A percentile compares a stretch with the other conserved stretches of the same genome.
phyloP scores from a whole-genome alignment of 2,888 invertebrate species.

The Stegana nigrithorax region DNA sequence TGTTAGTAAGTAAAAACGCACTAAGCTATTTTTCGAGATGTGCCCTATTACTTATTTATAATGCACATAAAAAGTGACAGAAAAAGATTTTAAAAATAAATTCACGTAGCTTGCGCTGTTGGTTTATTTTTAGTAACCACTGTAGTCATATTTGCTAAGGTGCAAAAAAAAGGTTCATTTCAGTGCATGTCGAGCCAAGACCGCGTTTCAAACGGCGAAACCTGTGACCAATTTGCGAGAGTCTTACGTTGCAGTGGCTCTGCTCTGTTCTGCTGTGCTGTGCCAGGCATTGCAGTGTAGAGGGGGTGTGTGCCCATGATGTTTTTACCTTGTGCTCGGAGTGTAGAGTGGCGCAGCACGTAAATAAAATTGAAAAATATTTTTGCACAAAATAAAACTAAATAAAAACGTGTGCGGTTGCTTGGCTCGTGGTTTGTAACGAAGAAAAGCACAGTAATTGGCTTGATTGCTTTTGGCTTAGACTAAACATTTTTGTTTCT shows the following conservation, averaged over 20 bases:
- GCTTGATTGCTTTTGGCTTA: conserved; percentile 27
- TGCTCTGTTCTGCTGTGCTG: no score
- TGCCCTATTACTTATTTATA: no score
- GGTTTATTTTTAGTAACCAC: not conserved
- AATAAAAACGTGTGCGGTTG: conserved; percentile 14
- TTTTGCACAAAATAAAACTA: conserved; percentile 20
- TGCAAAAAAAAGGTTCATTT: no score
- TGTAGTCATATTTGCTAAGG: not conserved
- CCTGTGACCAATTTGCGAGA: conserved; percentile 50
- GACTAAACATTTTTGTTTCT: no score
- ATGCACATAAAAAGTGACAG: no score
- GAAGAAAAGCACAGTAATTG: conserved; percentile 28
- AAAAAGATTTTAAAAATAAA: no score
- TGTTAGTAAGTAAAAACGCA: no score
- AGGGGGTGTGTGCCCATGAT: not conserved
- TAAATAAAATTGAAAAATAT: conserved; percentile 17
- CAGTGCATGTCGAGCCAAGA: conserved; percentile 19
- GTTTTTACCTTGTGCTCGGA: no score
- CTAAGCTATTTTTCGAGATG: no score
- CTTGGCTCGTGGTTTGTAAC: not conserved
- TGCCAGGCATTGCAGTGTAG: not conserved
- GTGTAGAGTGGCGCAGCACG: not conserved
- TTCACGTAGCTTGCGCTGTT: no score
- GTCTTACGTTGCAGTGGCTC: no score
- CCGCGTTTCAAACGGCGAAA: conserved; percentile 51